Base-by-base conservation (phyloP, 2,888 invertebrate genomes). In the Chalcosyrphus nemorum region DNA sequence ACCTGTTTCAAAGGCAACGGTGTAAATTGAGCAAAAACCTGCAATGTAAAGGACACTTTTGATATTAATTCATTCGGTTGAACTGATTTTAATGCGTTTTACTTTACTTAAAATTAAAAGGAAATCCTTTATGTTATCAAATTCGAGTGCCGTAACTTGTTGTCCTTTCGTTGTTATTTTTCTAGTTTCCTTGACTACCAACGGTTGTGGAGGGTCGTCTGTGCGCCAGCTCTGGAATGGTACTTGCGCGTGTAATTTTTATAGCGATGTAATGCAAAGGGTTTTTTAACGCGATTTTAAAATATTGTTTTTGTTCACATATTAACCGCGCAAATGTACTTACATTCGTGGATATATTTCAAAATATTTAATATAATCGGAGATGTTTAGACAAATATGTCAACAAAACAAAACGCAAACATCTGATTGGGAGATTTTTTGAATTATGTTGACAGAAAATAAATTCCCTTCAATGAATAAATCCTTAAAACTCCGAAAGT, bases 131-230 rank as follows among this genome's bases (percentile, higher is more conserved):
- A 38, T 80, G 70, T 80, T 80, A 70, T 84, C 57, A 72, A 54
- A 59, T 65, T 50, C 32, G 38, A 78, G 38, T 84, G 68, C 80
- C 70, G 78, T 80, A 75, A 84, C 84, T 84, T 84, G 84, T 84
- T 84, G 84, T 84, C 84, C 57, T 84, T 80, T 84, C 63, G 84
- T 84, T 84, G 80, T 80, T 84, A 80, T 84, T 70, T 80, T 84
- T 75, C 80, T 59, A 75, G 84, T 84, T 78, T 84, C 84, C 84
- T 84, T 84, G 84, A 59, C 84, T 84, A 84, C 84, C 47, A 78
- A 52, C 54, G 65, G 17, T 57, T 52, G 50, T 59, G 24, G 24
- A 41, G 38, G 17, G 1, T 13, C n/a, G 17, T 17, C n/a, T n/a
- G 38, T 78, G 52, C 84, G 84, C 84, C 52, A 41, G 57, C 11